Percentiles rank a stretch among this genome's conserved stretches.
phyloP scores from a whole-genome alignment of 1,140 invertebrate species.

The Solenopsis fugax region DNA sequence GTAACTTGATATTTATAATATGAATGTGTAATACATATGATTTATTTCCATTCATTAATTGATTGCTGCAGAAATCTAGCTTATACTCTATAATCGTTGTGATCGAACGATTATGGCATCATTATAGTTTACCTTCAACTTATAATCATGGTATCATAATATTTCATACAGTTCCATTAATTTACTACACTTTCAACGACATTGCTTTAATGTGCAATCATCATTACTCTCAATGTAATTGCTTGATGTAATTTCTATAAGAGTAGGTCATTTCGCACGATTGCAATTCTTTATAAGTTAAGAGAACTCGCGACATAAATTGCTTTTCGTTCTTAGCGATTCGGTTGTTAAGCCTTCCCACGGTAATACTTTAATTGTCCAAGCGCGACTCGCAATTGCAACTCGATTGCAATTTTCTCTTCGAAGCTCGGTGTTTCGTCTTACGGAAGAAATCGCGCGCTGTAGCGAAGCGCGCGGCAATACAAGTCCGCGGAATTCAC shows the following conservation, averaged over 20 bases:
- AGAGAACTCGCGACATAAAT: conserved; percentile 2
- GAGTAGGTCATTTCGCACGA: not conserved
- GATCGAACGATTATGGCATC: not conserved
- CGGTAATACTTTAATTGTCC: conserved; percentile 45
- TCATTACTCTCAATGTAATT: conserved; percentile 25
- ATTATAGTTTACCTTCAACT: conserved; percentile 9
- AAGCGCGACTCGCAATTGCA: conserved; percentile 2
- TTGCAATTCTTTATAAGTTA: conserved; percentile 15
- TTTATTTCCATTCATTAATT: not conserved
- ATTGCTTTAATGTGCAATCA: conserved; percentile 17
- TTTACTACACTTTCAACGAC: not conserved
- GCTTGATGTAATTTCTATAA: conserved; percentile 2
- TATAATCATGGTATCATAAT: conserved; percentile 13
- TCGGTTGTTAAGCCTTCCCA: conserved; percentile 21
- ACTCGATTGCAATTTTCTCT: conserved; percentile 22
- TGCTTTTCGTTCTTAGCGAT: conserved; percentile 19
- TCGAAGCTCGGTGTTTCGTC: not conserved
- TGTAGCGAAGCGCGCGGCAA: not conserved
- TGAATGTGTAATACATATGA: not conserved
- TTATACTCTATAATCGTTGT: not conserved
- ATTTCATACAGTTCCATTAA: conserved; percentile 10
- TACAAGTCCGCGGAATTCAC: conserved; percentile 34
- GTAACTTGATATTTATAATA: too few species aligned
- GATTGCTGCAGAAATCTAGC: not conserved
- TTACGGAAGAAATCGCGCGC: conserved; percentile 43